Conservation (phyloP, 2,797 vertebrate genomes). For the Sebastiscus albofasciatus region DNA sequence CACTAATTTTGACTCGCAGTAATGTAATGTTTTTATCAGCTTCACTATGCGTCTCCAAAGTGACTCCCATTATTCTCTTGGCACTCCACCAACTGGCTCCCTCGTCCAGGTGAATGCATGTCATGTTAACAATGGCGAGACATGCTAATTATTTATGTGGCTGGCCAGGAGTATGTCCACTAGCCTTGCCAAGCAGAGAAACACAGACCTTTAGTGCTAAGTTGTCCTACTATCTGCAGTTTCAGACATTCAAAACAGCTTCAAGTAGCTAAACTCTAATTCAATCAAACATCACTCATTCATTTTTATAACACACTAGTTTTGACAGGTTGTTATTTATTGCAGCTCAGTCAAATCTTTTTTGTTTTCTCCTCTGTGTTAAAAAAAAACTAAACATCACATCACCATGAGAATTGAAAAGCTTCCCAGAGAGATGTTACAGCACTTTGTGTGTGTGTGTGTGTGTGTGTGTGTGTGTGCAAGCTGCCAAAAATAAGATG, state of each 20-base stretch:
- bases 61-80: neutral
- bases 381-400: neutral
- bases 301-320: neutral
- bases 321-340: conserved; percentile 6
- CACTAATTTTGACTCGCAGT: neutral
- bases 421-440: conserved; percentile 17
- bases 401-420: conserved; percentile 19
- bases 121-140: neutral
- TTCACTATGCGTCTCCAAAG: neutral
- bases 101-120: neutral
- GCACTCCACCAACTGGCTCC: neutral
- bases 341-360: neutral
- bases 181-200: neutral
- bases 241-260: neutral
- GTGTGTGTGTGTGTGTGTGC: neutral
- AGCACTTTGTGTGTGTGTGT: neutral
- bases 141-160: conserved; percentile 2
- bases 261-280: neutral
- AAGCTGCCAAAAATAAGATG: conserved; percentile 30
- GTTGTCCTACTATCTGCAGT: neutral
- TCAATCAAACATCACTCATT: neutral
- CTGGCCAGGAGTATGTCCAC: neutral
- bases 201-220: neutral
- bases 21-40: neutral
- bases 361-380: conserved; percentile 7